These are phyloP conservation scores for Trochalopteron elliotii DNA, from an alignment of 2,113 vertebrate species.

Conservation along the genomic window DNA sequence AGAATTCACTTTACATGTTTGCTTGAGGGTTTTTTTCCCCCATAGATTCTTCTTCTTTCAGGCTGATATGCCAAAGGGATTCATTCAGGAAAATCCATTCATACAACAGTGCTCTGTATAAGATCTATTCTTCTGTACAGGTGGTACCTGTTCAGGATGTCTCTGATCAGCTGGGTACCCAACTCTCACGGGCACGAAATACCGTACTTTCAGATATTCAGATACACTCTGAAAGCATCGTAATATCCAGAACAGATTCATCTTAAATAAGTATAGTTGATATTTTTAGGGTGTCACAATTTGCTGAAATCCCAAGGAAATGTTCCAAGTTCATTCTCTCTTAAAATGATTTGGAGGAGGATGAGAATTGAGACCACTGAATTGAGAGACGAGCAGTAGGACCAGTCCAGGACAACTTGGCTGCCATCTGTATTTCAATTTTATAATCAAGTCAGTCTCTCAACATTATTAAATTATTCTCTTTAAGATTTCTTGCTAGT, in stretches of 20 bases:
- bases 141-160: background rate
- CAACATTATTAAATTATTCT: background rate
- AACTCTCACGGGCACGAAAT: background rate
- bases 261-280: background rate
- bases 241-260: background rate
- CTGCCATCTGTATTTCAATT: background rate
- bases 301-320: background rate
- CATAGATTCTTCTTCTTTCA: background rate
- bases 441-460: background rate
- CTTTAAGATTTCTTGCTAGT: background rate
- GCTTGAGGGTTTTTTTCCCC: rapidly evolving
- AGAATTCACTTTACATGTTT: background rate
- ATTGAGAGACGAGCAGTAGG: background rate
- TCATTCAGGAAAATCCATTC: background rate
- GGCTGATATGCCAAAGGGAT: background rate
- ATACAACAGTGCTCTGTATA: background rate
- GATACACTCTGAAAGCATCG: background rate
- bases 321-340: background rate
- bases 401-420: background rate
- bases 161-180: background rate
- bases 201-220: background rate
- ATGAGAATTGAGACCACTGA: background rate
- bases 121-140: background rate
- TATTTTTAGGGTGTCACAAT: background rate
- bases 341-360: background rate